Base-by-base conservation (phyloP, 2,113 vertebrate genomes). In the Pleuronectes platessa region DNA sequence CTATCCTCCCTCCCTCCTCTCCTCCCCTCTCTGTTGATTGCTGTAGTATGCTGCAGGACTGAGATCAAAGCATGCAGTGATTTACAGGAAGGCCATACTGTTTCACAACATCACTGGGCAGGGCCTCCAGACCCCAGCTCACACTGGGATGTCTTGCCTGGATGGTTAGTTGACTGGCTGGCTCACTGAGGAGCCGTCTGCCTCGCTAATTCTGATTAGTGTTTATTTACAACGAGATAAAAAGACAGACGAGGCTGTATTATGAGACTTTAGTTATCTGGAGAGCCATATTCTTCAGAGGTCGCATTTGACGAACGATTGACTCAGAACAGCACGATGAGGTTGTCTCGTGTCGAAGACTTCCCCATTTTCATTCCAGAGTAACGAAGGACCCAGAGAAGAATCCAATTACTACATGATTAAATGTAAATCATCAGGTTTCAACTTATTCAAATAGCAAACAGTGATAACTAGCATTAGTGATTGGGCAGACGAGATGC, bases 51-150 rank as follows among this genome's bases (percentile, higher is more conserved):
- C 68, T 81, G 76, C 79, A 65, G 67, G 74, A 74, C 45, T n/a
- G 55, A 79, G 69, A 84, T 88, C 59, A 88, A 85, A 88, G 72
- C 27, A 18, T 24, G 6, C 31, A 10, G 63, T 27, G 72, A 78
- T 86, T 81, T 86, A 89, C 69, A 80, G 70, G 79, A 80, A 61
- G 40, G 60, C 31, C 66, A 4, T n/a, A 51, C 40, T 68, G 51
- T 77, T 71, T 73, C 67, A 40, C 63, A 68, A 71, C 59, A 58
- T 73, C 66, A 55, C 68, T 64, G 68, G 68, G 61, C 59, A 20
- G 65, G 63, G 53, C 62, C 74, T 79, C 20, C 15, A 24, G 67
- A 79, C 53, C 13, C 67, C 26, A 20, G 69, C 81, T 72, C 80
- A 20, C 86, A 55, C 12, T 18, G 2, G 78, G 74, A 70, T 13